These are phyloP conservation scores for Malthinus seriepunctatus DNA, from an alignment of 2,888 invertebrate genomes.

Conservation along the genomic window DNA sequence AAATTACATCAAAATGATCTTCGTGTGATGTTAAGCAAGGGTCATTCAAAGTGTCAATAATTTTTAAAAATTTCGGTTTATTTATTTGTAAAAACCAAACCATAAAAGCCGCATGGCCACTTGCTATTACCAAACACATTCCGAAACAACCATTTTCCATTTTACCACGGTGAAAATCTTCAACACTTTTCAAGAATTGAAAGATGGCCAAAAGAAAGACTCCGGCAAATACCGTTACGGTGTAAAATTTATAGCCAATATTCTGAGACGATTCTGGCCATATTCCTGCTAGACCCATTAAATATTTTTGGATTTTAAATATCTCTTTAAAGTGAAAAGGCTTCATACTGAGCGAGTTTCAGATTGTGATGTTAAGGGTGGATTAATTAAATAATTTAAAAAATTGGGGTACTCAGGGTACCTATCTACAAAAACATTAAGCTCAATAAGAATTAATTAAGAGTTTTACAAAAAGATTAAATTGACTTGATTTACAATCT, in stretches of 20 bases:
- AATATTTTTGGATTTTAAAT: neutral
- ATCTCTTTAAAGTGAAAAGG: neutral
- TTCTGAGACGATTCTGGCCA: neutral
- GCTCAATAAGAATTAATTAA: too few species aligned
- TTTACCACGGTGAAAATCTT: neutral
- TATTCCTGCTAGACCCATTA: neutral
- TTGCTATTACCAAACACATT: neutral
- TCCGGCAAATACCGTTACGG: neutral
- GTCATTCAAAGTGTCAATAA: neutral
- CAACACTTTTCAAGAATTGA: neutral
- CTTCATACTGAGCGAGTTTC: too few species aligned
- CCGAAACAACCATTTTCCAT: neutral
- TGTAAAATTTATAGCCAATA: neutral
- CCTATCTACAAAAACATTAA: too few species aligned
- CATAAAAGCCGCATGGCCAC: neutral
- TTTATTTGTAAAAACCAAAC: neutral
- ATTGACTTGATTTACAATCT: too few species aligned
- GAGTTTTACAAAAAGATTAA: too few species aligned
- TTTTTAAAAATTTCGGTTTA: neutral
- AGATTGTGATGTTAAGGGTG: too few species aligned
- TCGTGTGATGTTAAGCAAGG: neutral
- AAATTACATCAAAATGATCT: neutral
- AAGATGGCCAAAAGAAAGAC: neutral
- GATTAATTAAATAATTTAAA: too few species aligned
- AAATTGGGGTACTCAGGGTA: too few species aligned